These are phyloP conservation scores for Phodopus roborovskii DNA, from an alignment of 2,113 vertebrate species.

Conservation along the genomic window DNA sequence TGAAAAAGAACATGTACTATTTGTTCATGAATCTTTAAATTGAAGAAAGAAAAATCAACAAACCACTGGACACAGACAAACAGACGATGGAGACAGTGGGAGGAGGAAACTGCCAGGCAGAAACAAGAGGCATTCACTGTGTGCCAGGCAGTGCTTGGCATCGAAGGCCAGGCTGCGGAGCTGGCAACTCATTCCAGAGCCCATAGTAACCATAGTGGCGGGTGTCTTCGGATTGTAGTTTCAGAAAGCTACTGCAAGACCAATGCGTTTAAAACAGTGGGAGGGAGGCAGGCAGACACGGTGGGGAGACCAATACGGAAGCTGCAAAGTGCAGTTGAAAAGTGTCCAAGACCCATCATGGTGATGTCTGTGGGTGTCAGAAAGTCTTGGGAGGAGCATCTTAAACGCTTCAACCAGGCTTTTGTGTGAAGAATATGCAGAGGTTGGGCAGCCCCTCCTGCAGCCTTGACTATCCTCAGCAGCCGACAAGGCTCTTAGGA, in stretches of 20 bases:
- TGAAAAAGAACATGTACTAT: not conserved
- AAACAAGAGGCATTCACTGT: not conserved
- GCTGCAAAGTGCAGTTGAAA: not conserved
- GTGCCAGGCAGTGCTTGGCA: not conserved
- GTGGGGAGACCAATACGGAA: not conserved
- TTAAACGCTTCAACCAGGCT: not conserved
- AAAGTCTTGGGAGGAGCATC: not conserved
- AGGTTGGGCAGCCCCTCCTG: not conserved
- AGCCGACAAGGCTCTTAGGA: not conserved
- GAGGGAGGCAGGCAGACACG: not conserved
- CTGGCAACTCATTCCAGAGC: constrained; percentile 3
- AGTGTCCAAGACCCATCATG: not conserved
- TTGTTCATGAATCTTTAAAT: constrained; percentile 24
- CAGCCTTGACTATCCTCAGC: not conserved
- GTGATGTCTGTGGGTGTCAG: not conserved
- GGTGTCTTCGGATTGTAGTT: not conserved
- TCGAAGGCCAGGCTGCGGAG: not conserved
- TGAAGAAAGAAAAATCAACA: constrained; percentile 55
- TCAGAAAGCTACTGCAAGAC: not conserved
- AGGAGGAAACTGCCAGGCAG: not conserved
- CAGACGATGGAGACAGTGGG: not conserved
- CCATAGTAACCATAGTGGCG: not conserved
- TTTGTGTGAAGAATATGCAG: not conserved
- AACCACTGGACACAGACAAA: constrained; percentile 1
- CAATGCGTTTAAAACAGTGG: not conserved